Base-by-base conservation (phyloP, 2,888 invertebrate genomes). In the Leptinotarsa peninsularis region DNA sequence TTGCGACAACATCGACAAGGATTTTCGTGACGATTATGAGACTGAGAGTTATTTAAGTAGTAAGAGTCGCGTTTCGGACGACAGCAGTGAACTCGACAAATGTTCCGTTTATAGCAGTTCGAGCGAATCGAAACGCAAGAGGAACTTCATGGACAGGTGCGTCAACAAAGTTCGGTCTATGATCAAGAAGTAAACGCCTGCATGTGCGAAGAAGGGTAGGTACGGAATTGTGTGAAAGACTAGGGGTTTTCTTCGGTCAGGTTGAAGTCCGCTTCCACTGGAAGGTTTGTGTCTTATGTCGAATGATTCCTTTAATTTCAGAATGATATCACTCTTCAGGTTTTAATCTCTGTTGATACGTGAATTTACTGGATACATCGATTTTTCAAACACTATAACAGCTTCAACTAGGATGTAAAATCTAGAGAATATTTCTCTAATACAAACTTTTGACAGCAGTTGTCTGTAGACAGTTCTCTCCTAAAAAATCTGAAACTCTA, bases 131-230 rank as follows among this genome's bases (percentile, higher is more conserved):
- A 93, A 93, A 87, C 90, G 92, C 85, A 93, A 93, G 88, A 93
- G 93, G 86, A 95, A 95, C 88, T 95, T 96, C 88, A 94, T 96
- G 92, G 95, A 95, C 91, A 91, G 93, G 88, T 94, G 94, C 89
- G 93, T 94, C 83, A 94, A 94, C 89, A 94, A 94, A 92, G 93
- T 94, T 88, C 92, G 94, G 90, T 93, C 93, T 89, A 90, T 94
- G 87, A 94, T 92, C 76, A 86, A 86, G 79, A 88, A 87, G 79
- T 86, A 82, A 82, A 5, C 27, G 49, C 17, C 7, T 23, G 54
- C 49, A 23, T 18, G n/a, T 4, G 4, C 23, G 23, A 4, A 15
- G 4, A 23, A 58, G 15, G 18, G 58, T 23, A 23, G 23, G 15
- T n/a, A 13, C 4, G 3, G 43, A 68, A 52, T 15, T 27, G 54